These are phyloP conservation scores for Marmota monax DNA, from an alignment of 2,113 vertebrate species.

Conservation along the genomic window DNA sequence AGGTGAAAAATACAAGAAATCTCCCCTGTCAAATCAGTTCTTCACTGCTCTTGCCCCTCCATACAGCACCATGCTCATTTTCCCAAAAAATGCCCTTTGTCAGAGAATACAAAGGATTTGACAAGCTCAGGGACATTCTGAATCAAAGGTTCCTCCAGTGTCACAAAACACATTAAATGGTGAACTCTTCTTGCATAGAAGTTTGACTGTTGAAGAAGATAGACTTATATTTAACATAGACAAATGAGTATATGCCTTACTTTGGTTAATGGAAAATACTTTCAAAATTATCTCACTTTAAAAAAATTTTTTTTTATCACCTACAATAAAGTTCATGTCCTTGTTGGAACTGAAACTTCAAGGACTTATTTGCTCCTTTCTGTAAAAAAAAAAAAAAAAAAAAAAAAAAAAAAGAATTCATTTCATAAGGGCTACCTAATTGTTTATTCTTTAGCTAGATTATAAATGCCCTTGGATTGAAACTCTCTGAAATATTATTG, in stretches of 20 bases:
- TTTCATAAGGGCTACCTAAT: conserved; percentile 2
- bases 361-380: not conserved
- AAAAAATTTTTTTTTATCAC: not conserved
- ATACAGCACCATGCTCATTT: not conserved
- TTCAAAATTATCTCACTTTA: not conserved
- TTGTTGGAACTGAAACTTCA: not conserved
- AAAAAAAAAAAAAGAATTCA: too few relatives aligned
- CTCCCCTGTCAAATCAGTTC: not conserved
- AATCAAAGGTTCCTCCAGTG: not conserved
- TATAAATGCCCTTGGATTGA: conserved; percentile 10
- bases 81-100: not conserved
- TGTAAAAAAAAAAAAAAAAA: too few relatives aligned
- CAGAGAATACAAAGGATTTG: not conserved
- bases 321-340: too few relatives aligned
- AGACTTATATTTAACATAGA: not conserved
- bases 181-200: not conserved
- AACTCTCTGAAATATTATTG: conserved; percentile 44
- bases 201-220: not conserved
- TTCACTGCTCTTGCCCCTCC: not conserved
- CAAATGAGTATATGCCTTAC: not conserved
- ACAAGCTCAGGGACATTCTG: not conserved
- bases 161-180: not conserved
- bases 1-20: not conserved
- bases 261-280: not conserved
- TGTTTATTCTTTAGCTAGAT: conserved; percentile 21